phyloP scores from a whole-genome alignment of 2,888 invertebrate genomes.

The Drosophila limbata region DNA sequence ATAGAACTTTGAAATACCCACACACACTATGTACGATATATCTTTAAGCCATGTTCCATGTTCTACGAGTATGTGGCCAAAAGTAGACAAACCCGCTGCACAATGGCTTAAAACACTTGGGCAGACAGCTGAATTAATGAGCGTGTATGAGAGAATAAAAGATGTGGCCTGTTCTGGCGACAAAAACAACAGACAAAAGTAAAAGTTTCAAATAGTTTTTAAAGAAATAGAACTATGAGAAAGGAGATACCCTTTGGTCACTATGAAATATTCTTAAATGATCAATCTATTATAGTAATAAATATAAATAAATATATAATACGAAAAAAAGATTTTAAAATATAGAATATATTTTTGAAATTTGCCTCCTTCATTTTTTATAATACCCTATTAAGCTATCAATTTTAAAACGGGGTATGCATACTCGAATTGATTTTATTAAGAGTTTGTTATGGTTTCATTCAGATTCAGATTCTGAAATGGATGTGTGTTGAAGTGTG shows the following conservation, averaged over 20 bases:
- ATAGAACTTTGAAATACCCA: slow-evolving; percentile 30
- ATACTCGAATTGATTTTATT: slow-evolving; percentile 25
- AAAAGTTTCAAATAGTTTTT: slow-evolving; percentile 47
- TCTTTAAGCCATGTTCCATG: slow-evolving; percentile 25
- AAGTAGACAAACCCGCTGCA: slow-evolving; percentile 51
- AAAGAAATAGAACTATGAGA: neutral
- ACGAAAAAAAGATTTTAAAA: neutral
- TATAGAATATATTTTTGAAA: too few relatives aligned
- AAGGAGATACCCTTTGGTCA: slow-evolving; percentile 4
- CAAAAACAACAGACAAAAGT: slow-evolving; percentile 41
- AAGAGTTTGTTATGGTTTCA: slow-evolving; percentile 37
- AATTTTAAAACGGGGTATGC: slow-evolving; percentile 16
- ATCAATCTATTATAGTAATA: neutral
- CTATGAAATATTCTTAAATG: neutral
- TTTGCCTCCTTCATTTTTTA: neutral
- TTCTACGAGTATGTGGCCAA: slow-evolving; percentile 26
- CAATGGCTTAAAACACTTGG: slow-evolving; percentile 39
- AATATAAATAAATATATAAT: too few relatives aligned
- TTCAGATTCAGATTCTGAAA: slow-evolving; percentile 35
- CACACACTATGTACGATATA: slow-evolving; percentile 18
- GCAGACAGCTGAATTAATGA: slow-evolving; percentile 58
- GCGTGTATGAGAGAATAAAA: slow-evolving; percentile 46
- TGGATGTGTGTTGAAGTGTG: slow-evolving; percentile 46
- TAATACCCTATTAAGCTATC: neutral
- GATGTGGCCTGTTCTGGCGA: slow-evolving; percentile 40